Evolutionary conservation across 2,888 invertebrate species (phyloP), one percentile per base, ranked within the genome.

Genomic region (Anthrax anthrax): DNA sequence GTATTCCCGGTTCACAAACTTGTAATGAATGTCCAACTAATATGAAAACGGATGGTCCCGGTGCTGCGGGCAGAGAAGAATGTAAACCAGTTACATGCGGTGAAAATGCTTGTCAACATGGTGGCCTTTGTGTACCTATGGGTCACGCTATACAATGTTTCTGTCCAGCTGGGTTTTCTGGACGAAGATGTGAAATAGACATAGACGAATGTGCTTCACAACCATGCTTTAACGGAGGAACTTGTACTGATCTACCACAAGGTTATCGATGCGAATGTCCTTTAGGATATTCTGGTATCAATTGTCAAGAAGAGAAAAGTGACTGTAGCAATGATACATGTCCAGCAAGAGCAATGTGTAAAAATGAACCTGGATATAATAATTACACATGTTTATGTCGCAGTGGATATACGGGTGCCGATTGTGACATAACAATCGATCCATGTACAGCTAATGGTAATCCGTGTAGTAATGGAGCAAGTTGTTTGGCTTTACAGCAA

Each of bases 301-400:
- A 92, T 61, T 96, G 96, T 61, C 94, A 96, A 70, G 88, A 91
- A 62, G 91, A 94, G 66, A 77, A 82, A 57, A 83, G 86, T 16
- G 91, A 95, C 58, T 95, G 92, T 61, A 73, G 74, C 55, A 85
- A 84, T 60, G 85, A 88, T 51, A 89, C 95, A 0, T 97, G 97
- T 57, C 90, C 91, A 1, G 94, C 92, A 61, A 75, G 92, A 58
- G 95, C 95, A 4, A 92, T 94, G 88, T 97, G 97, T 67, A 94
- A 95, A 70, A 91, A 96, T 65, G 88, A 84, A 67, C 92, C 85
- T 18, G 90, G 86, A 49, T 80, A 77, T 56, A 87, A 85, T 57
- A 92, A 92, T 60, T 84, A 80, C 58, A 90, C 91, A 2, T 97
- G 97, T 61, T 72, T 96, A 12, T 97, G 97, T 62, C 75, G 92